phyloP scores from a whole-genome alignment of 2,888 invertebrate genomes.

The Lochmaea crataegi region DNA sequence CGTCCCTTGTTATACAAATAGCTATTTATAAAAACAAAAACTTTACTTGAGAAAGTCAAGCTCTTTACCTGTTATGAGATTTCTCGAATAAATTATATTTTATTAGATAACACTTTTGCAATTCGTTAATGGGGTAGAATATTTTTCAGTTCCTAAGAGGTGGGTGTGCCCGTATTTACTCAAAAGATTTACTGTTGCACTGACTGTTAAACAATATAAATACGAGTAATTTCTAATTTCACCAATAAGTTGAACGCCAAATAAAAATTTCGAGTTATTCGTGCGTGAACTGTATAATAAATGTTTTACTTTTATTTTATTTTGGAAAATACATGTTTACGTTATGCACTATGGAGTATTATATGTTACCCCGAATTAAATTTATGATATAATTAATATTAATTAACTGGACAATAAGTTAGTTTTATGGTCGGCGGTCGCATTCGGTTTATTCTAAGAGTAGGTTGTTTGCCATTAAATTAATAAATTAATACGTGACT shows the following conservation, averaged over 20 bases:
- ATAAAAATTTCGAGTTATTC: constrained; percentile 24
- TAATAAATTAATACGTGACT: neutral
- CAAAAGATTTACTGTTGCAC: neutral
- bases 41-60: neutral
- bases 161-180: neutral
- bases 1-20: no score
- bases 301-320: constrained; percentile 21
- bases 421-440: neutral
- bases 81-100: neutral
- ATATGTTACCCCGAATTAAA: constrained; percentile 14
- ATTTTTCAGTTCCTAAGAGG: neutral
- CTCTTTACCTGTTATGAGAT: neutral
- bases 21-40: no score
- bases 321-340: constrained; percentile 30
- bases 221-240: constrained; percentile 34
- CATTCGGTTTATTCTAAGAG: neutral
- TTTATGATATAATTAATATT: constrained; percentile 4
- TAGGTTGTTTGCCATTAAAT: neutral
- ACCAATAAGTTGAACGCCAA: neutral
- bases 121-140: neutral
- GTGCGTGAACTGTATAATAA: constrained; percentile 33
- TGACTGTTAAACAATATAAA: constrained; percentile 8
- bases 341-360: constrained; percentile 25
- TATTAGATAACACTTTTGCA: neutral
- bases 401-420: constrained; percentile 1